Evolutionary conservation across 2,888 invertebrate species (phyloP), one percentile per base, ranked within the genome.

Genomic region (Unio pictorum): DNA sequence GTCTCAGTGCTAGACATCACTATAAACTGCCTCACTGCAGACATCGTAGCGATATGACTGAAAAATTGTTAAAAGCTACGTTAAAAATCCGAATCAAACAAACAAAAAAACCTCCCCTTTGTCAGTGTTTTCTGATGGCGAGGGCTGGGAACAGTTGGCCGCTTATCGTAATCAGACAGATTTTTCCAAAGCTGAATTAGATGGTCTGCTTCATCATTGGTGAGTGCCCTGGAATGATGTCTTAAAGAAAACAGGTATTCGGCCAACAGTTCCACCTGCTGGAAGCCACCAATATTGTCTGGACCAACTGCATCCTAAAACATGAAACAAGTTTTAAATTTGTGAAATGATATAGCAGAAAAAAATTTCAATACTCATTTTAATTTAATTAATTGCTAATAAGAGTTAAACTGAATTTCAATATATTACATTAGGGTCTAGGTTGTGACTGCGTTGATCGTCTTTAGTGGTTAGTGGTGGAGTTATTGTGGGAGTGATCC

Each of bases 151-250:
- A 15, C 45, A 20, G 72, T 58, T 8, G 67, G 69, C 18, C 63
- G 54, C 61, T 68, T 64, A 64, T 72, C 72, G n/a, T 55, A 65
- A 8, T 54, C 60, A 2, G 57, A 26, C 5, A 72, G 66, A 7
- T 26, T 28, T n/a, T 63, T 65, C 75, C 69, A 72, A 5, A 72
- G 62, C 15, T 23, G 15, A n/a, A 72, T 64, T 4, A 75, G 55
- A 26, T 63, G 30, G 11, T 54, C 34, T 1, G 69, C 70, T 61
- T 69, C 72, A 18, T 59, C 34, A 55, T 69, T 58, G 18, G 55
- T 64, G 26, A 72, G 66, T 1, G 60, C 45, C 26, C 30, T 23
- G 3, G 60, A 7, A 57, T 23, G 23, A 23, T 23, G 23, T 23
- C 23, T 23, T 23, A 23, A 23, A 23, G 23, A 28, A 54, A 20